These are phyloP conservation scores for Tychaedon coryphoeus DNA, from an alignment of 2,113 vertebrate species.

Conservation along the genomic window DNA sequence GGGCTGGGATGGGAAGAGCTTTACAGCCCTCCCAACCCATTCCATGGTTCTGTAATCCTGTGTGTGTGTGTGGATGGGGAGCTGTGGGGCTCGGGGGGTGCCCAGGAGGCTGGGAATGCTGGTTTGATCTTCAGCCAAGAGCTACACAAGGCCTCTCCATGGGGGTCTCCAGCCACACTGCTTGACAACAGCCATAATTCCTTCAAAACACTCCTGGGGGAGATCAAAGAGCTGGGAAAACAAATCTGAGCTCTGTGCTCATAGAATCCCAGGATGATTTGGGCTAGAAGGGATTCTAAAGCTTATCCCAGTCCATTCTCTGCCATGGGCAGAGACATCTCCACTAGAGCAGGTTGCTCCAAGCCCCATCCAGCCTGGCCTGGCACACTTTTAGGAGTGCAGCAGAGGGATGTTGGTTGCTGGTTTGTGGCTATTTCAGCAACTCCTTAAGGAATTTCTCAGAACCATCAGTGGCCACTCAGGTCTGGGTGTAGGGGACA, in stretches of 20 bases:
- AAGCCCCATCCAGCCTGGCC: background rate
- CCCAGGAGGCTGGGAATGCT: background rate
- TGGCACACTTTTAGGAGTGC: background rate
- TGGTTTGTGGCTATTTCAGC: background rate
- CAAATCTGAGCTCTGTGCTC: background rate
- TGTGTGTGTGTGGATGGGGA: background rate
- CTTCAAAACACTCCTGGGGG: background rate
- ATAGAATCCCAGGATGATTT: background rate
- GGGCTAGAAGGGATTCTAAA: background rate
- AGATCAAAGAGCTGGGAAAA: background rate
- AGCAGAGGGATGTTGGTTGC: background rate
- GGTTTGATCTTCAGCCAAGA: background rate
- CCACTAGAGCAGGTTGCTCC: background rate
- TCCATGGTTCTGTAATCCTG: background rate
- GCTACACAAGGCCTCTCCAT: background rate
- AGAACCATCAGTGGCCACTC: background rate
- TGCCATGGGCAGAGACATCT: background rate
- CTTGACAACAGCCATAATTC: background rate
- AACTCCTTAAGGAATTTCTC: background rate
- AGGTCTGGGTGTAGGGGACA: background rate
- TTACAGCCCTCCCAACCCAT: background rate
- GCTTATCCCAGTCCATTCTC: rapidly evolving
- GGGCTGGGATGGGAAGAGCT: background rate
- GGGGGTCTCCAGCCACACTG: background rate
- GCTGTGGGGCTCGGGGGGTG: background rate